Evolutionary conservation across 2,797 vertebrate genomes (phyloP), one percentile per base, ranked within the genome.

Genomic region (Poliocrania exsul): DNA sequence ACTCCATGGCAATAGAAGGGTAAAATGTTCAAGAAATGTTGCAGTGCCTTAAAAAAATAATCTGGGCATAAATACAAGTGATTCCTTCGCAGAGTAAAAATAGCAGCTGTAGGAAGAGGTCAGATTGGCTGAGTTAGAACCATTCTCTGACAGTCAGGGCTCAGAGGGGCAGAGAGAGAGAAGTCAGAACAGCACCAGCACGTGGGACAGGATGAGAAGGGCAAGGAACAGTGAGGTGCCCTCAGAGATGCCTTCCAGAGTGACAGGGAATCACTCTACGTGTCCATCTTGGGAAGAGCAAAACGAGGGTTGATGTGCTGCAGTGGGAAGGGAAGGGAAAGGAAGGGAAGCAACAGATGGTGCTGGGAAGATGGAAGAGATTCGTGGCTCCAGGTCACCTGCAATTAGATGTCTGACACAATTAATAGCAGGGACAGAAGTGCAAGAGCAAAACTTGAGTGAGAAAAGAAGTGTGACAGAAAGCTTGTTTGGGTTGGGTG

Each of bases 231-330:
- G 54, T 16, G 62, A 71, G 62, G 5, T 54, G 44, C 15, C 2
- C 1, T 56, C 50, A 49, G 50, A 54, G 77, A 2, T 8, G 2
- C 46, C 10, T 88, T 86, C 57, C 46, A 28, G 60, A 60, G 37
- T 13, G n/a, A 60, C 24, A 38, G 38, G 60, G 38, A 58, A 5
- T 51, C 1, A 14, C 42, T 73, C 16, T 38, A 9, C 0, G 0
- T 2, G 5, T 44, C 37, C 15, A 0, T 61, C 26, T 64, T 5
- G 13, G 62, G 66, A 35, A 74, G 71, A 35, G 31, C 26, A 37
- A 10, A 31, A 10, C 1, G 11, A 54, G 61, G 62, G 14, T 10
- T 38, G 81, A 12, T 81, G 31, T 6, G 44, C 66, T 91, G 31
- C 50, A 15, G 1, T 4, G 58, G 0, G 2, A 29, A 53, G 42